phyloP scores from a whole-genome alignment of 2,797 vertebrate species.

The Thripadectes ignobilis region DNA sequence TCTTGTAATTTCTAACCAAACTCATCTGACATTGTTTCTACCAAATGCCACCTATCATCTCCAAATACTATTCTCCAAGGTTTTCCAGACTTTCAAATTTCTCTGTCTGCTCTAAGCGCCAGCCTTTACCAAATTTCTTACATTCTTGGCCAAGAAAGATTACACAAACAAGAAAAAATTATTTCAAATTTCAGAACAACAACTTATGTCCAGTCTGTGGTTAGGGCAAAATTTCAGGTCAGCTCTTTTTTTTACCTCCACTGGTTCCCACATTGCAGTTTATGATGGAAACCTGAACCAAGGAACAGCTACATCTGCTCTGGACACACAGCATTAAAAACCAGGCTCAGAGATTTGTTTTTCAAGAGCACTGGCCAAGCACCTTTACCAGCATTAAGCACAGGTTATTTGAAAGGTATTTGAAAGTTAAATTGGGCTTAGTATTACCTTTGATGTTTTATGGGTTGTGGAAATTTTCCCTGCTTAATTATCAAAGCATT shows the following conservation, averaged over 20 bases:
- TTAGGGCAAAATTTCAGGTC: not conserved
- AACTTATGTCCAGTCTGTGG: not conserved
- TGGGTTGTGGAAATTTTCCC: slow-evolving; percentile 62
- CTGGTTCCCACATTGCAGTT: not conserved
- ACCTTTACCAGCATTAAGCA: slow-evolving; percentile 27
- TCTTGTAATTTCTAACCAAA: not conserved
- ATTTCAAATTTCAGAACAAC: not conserved
- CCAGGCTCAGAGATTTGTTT: not conserved
- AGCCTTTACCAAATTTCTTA: not conserved
- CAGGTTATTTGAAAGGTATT: slow-evolving; percentile 48
- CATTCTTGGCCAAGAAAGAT: not conserved
- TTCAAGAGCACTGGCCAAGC: not conserved
- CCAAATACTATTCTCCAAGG: not conserved
- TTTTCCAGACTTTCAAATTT: not conserved
- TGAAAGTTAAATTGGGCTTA: slow-evolving; percentile 63
- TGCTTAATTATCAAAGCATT: slow-evolving; percentile 75
- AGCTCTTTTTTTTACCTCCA: not conserved
- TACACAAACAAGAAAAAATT: not conserved
- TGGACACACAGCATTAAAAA: not conserved
- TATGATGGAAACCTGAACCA: slow-evolving; percentile 34
- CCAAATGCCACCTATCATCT: not conserved
- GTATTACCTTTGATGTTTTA: slow-evolving; percentile 72
- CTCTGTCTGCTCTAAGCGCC: not conserved
- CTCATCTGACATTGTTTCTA: not conserved
- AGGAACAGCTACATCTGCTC: not conserved